These are phyloP conservation scores for Megaceryle maxima DNA, from an alignment of 2,113 vertebrate genomes.

Conservation along the genomic window DNA sequence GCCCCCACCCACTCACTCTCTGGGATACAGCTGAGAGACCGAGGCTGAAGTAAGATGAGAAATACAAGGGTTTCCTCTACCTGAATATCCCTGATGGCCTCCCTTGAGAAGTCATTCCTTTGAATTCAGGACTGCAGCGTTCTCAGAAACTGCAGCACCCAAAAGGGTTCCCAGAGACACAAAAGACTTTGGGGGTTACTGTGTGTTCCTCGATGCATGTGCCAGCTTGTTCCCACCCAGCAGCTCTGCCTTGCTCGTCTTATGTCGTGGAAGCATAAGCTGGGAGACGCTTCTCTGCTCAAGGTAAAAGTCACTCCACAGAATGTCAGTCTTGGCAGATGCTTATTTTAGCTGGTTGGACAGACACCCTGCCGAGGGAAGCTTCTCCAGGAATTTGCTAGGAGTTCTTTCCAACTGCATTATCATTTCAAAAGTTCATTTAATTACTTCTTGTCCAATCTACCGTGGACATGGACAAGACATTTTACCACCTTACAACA, in stretches of 20 bases:
- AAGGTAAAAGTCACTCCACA: neutral
- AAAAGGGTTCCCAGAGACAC: neutral
- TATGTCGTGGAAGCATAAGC: neutral
- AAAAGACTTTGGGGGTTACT: neutral
- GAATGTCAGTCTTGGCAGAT: neutral
- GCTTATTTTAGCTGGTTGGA: neutral
- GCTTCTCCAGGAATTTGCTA: neutral
- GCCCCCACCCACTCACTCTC: neutral
- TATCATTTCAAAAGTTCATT: neutral
- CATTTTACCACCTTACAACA: neutral
- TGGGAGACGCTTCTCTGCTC: neutral
- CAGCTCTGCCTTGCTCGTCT: neutral
- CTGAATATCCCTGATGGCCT: neutral
- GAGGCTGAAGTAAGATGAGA: neutral
- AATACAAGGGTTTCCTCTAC: fast-evolving
- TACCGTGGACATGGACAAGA: neutral
- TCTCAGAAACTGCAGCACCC: neutral
- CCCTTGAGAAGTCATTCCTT: neutral
- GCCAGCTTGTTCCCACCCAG: neutral
- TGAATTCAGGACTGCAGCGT: neutral
- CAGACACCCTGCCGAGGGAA: neutral
- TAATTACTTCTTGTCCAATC: neutral
- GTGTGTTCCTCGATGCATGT: fast-evolving
- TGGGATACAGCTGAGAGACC: neutral
- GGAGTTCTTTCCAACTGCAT: neutral